A percentile compares a stretch with the other conserved stretches of the same genome.
Evolutionary conservation across 1,140 invertebrate genomes (phyloP).

Genomic region (Nylanderia fulva): DNA sequence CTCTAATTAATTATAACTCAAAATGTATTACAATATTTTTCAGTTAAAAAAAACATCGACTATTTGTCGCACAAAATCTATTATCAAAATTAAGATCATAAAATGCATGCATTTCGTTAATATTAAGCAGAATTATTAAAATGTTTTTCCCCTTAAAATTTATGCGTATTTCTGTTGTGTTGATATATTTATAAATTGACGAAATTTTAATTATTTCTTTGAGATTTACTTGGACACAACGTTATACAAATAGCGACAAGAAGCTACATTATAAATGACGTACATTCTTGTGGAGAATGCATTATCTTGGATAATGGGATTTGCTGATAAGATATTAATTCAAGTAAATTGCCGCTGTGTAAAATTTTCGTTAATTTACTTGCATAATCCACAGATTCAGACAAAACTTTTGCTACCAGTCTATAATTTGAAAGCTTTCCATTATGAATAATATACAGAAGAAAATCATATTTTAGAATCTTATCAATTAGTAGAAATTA

Average conservation of each 20-base stretch:
- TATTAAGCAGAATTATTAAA: not conserved
- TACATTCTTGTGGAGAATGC: conserved; percentile 4
- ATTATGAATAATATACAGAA: conserved; percentile 22
- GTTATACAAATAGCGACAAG: not conserved
- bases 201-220: no score
- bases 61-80: not conserved
- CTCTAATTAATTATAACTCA: not conserved
- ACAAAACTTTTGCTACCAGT: not conserved
- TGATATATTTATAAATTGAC: no score
- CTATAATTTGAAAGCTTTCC: conserved; percentile 16
- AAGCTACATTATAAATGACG: conserved; percentile 20
- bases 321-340: conserved; percentile 36
- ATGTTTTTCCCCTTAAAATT: not conserved
- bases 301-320: conserved; percentile 39
- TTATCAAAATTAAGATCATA: not conserved
- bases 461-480: conserved; percentile 2
- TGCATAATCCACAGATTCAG: not conserved
- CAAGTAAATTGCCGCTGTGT: conserved; percentile 3
- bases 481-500: not conserved
- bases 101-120: not conserved
- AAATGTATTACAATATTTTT: not conserved
- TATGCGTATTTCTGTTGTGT: no score
- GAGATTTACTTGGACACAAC: not conserved
- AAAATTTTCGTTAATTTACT: conserved; percentile 29
- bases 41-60: not conserved